Percentiles rank a stretch among this genome's conserved stretches.
phyloP scores from a whole-genome alignment of 2,888 invertebrate genomes.

The Theristus sp. region DNA sequence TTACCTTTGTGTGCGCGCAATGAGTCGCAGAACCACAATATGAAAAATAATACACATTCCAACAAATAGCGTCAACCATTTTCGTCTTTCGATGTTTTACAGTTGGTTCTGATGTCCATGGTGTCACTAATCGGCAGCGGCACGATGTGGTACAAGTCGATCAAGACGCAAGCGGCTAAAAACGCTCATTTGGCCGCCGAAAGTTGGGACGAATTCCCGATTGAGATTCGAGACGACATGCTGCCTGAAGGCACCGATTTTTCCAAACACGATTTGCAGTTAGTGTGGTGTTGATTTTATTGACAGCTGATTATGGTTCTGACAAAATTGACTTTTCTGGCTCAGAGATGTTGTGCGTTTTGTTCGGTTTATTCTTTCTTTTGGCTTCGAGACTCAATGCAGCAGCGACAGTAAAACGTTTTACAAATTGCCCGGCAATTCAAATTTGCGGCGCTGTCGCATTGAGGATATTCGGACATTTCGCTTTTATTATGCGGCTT shows the following conservation, averaged over 20 bases:
- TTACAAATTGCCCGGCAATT: too few relatives aligned
- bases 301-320: neutral
- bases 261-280: neutral
- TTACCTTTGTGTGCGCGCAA: too few relatives aligned
- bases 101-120: neutral
- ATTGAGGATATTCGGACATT: too few relatives aligned
- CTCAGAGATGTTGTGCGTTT: neutral
- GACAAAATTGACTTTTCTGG: neutral
- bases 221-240: neutral
- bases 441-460: too few relatives aligned
- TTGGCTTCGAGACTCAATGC: too few relatives aligned
- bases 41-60: too few relatives aligned
- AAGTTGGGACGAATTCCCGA: neutral
- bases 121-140: neutral
- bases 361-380: neutral
- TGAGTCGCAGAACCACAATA: too few relatives aligned
- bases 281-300: neutral
- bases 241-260: neutral
- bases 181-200: neutral
- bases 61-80: too few relatives aligned
- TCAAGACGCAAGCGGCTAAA: neutral
- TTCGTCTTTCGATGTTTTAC: too few relatives aligned
- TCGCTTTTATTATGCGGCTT: too few relatives aligned
- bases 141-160: neutral
- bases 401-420: too few relatives aligned